Conservation (phyloP, 2,113 vertebrate genomes). For the Odocoileus virginianus region DNA sequence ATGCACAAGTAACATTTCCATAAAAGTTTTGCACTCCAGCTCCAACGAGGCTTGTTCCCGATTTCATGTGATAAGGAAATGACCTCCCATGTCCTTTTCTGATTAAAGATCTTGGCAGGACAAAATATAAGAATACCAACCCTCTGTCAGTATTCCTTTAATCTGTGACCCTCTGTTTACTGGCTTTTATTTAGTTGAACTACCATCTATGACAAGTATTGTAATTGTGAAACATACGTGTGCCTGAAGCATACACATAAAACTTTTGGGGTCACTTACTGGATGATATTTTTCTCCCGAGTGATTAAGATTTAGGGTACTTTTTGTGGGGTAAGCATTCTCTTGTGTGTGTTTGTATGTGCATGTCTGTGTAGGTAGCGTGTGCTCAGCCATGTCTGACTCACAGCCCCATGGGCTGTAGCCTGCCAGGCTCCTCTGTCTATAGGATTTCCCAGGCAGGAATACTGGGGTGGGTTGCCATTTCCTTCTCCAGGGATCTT, state of each 20-base stretch:
- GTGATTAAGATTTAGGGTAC: background rate
- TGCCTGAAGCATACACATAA: background rate
- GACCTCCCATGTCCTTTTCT: constrained; percentile 45
- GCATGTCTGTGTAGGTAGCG: background rate
- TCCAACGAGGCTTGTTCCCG: constrained; percentile 27
- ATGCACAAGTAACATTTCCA: constrained; percentile 25
- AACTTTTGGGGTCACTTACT: background rate
- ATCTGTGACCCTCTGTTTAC: constrained; percentile 17
- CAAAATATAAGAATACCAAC: background rate
- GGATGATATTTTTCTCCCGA: background rate
- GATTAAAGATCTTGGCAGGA: constrained; percentile 52
- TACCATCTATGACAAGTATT: background rate
- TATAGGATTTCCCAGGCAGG: background rate
- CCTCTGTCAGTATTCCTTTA: constrained; percentile 49
- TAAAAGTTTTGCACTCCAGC: constrained; percentile 5
- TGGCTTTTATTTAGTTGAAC: constrained; percentile 53
- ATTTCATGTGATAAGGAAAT: constrained; percentile 46
- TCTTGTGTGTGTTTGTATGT: background rate
- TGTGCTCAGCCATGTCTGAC: background rate
- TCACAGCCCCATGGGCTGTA: background rate
- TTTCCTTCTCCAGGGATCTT: background rate
- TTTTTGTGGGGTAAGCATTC: background rate
- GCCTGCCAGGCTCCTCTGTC: background rate
- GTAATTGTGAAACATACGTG: background rate
- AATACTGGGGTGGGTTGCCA: background rate